Base-by-base conservation (phyloP, 2,888 invertebrate genomes). In the Lochmaea crataegi region DNA sequence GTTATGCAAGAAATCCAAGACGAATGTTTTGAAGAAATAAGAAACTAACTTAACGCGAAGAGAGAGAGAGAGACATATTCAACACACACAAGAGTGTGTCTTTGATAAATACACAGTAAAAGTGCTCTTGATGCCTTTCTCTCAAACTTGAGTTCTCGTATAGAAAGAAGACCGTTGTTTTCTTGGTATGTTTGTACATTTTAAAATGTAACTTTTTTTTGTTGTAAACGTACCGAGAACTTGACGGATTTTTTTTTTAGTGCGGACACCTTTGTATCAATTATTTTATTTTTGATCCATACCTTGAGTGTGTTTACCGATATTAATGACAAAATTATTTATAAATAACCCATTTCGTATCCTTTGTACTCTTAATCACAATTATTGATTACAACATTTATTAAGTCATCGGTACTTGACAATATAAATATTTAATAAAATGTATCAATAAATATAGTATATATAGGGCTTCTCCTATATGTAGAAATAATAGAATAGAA, bases 91-190 rank as follows among this genome's bases (percentile, higher is more conserved):
- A 26, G 12, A 12, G 71, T 18, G 42, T 72, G 76, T 77, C 75
- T 56, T 56, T 72, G 76, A 71, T 77, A 60, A 73, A 42, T 68
- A 26, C 71, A 65, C 71, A 65, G 72, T 77, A 74, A 76, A 75
- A 76, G 76, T 74, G 63, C 61, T n/a, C n/a, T 45, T 18, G 38
- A 60, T 71, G 71, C 76, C 76, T 77, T 77, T 77, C 76, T 77
- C 76, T 77, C 63, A 38, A 66, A 63, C 53, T 63, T 14, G 14
- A 63, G 9, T 69, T 51, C 68, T 56, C 41, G 63, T 53, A n/a
- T n/a, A 53, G 66, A 57, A 57, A 56, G 66, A 67, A 65, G 71
- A 71, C 71, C 71, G 71, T 71, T 71, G 71, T 65, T 65, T 70
- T 71, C 71, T 71, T 45, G 60, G 71, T 71, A 71, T 32, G 60